Base-by-base conservation (phyloP, 1,140 invertebrate species). In the Pentalonia nigronervosa region DNA sequence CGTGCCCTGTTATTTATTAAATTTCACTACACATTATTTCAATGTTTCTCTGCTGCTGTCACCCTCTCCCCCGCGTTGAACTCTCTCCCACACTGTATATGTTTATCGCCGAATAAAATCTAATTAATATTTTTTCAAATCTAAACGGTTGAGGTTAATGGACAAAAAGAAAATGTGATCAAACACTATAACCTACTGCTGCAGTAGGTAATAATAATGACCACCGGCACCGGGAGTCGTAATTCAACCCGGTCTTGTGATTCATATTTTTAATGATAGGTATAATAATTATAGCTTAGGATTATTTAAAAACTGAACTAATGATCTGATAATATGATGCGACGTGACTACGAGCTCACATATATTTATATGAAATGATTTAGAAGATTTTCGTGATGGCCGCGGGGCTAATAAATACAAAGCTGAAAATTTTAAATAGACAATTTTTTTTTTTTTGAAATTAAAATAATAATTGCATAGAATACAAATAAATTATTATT, bases 321-420 rank as follows among this genome's bases (percentile, higher is more conserved):
- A 92, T 83, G 90, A 92, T 92, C 90, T 50, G 90, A 92, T 92
- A 83, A 92, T 92, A 34, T n/a, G 67, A 81, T 34, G 60, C 67
- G 47, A 92, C 90, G 90, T 83, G 67, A 83, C 90, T 81, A 45
- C 23, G 45, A 81, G 67, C 9, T 17, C 25, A 7, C 14, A 50
- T 34, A 50, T 21, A 88, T 50, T 34, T 34, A 53, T 48, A 21
- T 8, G n/a, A 9, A 90, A 90, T 56, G 9, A 90, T 90, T 90
- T 56, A 41, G 45, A 56, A 36, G 20, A 34, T 34, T 56, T 30
- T 90, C 88, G 88, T 90, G 88, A 90, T 41, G 21, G 50, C 88
- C 88, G 11, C 23, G 3, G 34, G 88, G 88, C 48, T 48, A 11
- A 25, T 56, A 25, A 17, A 9, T 88, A 88, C 20, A 41, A 53